These are phyloP conservation scores for Corydoras sp. DNA, from an alignment of 2,113 vertebrate genomes.

Conservation along the genomic window DNA sequence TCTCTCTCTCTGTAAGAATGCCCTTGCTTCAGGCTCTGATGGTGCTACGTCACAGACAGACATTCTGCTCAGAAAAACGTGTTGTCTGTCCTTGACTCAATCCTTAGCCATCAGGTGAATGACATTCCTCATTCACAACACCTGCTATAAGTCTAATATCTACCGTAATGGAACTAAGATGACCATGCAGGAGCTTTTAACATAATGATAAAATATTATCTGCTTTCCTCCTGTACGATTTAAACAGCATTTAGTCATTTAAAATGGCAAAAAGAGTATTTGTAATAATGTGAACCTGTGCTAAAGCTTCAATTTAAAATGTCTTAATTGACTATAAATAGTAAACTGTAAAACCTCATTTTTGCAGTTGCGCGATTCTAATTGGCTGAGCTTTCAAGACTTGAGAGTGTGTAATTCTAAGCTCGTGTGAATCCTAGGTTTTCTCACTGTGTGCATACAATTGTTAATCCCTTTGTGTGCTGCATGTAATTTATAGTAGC, in stretches of 20 bases:
- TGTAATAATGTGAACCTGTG: too few species aligned
- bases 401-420: neutral
- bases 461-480: neutral
- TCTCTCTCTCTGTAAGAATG: constrained; percentile 7
- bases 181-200: neutral
- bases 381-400: neutral
- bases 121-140: constrained; percentile 22
- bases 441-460: neutral
- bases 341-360: too few species aligned
- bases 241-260: too few species aligned
- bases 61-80: constrained; percentile 28
- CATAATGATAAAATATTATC: too few species aligned
- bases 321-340: too few species aligned
- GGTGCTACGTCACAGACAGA: constrained; percentile 30
- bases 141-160: constrained; percentile 24
- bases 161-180: constrained; percentile 10
- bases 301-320: neutral
- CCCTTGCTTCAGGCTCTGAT: constrained; percentile 27
- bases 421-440: neutral
- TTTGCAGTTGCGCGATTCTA: too few species aligned
- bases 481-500: neutral
- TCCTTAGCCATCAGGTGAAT: constrained; percentile 32
- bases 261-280: too few species aligned
- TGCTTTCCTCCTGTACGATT: too few species aligned
- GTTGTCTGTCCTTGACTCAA: constrained; percentile 35